phyloP scores from a whole-genome alignment of 2,797 vertebrate species.

The Etheostoma nigrum region DNA sequence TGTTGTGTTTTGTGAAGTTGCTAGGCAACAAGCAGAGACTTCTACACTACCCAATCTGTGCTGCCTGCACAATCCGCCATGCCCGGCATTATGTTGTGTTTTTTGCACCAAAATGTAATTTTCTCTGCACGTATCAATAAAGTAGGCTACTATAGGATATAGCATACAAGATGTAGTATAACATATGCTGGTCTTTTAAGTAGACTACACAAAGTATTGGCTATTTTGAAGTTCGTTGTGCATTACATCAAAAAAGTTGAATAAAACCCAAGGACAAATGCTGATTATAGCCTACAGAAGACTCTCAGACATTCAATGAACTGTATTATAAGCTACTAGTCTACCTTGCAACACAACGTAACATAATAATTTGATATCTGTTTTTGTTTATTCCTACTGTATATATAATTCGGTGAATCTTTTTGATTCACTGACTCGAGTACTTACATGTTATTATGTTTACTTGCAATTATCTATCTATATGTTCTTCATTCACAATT shows the following conservation, averaged over 20 bases:
- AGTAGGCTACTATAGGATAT: too few relatives aligned
- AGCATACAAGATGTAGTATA: too few relatives aligned
- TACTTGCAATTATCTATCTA: background rate
- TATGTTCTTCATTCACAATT: too few relatives aligned
- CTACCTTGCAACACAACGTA: accelerated
- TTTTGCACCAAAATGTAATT: too few relatives aligned
- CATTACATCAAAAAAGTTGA: background rate
- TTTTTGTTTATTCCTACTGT: background rate
- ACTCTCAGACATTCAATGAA: background rate
- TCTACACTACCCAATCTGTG: too few relatives aligned
- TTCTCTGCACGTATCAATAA: too few relatives aligned
- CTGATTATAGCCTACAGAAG: background rate
- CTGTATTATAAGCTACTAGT: background rate
- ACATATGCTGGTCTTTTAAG: too few relatives aligned
- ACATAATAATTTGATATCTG: background rate
- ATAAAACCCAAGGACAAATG: background rate
- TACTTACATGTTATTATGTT: accelerated
- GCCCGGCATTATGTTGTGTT: too few relatives aligned
- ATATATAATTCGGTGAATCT: background rate
- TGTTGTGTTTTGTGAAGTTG: constrained; percentile 1
- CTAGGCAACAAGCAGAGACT: background rate
- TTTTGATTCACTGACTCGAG: background rate
- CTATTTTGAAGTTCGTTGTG: background rate
- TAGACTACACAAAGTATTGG: too few relatives aligned
- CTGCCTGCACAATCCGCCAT: too few relatives aligned